Evolutionary conservation across 2,113 vertebrate species (phyloP), one percentile per base, ranked within the genome.

Genomic region (Sceloporus undulatus): DNA sequence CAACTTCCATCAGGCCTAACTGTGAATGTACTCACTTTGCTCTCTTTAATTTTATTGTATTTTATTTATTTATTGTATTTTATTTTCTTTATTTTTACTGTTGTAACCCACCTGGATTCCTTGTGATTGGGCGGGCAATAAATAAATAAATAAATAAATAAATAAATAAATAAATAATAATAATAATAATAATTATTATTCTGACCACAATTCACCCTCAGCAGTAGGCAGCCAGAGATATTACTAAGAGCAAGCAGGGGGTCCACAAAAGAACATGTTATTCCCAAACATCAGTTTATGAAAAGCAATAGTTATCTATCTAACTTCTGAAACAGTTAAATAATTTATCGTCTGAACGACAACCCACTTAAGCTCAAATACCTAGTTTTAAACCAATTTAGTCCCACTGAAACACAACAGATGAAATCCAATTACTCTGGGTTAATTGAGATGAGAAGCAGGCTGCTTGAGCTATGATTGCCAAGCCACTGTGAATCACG

Each of bases 341-440:
- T 48, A n/a, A 82, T 87, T 75, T 82, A 71, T 11, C 74, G 54
- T 65, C 68, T 65, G 56, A 65, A 75, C 86, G 75, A 87, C 86
- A 87, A 25, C 27, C 38, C 79, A 75, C 56, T 87, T 62, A 87
- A 87, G 42, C 5, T 71, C 86, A 82, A 82, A 65, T 82, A 75
- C 79, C 82, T 81, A 74, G 52, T 81, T 82, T 87, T 82, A 62
- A 87, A 87, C 70, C 79, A 87, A 87, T 82, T 82, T 82, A 75
- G 3, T 48, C 52, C 34, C 70, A 48, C 23, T 82, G 86, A 65
- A 56, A 73, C 62, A 52, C 62, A 86, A 56, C 76, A 86, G 77
- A 70, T 79, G 34, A 80, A 81, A 87, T 87, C 38, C 85, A 87
- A 81, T 87, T 87, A 87, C 78, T 80, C 73, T 62, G 27, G 68